phyloP scores from a whole-genome alignment of 2,888 invertebrate species.

The Plebejus anna region DNA sequence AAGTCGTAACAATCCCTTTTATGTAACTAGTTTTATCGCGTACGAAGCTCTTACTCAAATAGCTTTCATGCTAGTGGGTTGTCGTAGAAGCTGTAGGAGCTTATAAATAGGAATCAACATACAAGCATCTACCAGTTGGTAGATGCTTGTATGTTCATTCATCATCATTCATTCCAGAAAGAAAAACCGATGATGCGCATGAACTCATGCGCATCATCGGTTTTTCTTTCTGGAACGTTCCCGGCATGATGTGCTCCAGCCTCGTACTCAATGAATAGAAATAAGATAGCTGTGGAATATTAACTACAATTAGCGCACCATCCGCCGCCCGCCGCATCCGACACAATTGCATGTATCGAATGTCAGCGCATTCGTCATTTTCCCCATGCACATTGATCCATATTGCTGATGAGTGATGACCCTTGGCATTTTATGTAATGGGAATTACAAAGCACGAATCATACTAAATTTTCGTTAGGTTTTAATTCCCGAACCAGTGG shows the following conservation, averaged over 20 bases:
- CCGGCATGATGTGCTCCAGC: background rate
- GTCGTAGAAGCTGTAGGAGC: no score
- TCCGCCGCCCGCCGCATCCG: background rate
- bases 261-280: slow-evolving; percentile 19
- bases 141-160: no score
- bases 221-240: background rate
- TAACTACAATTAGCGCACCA: slow-evolving; percentile 15
- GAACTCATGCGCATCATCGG: background rate
- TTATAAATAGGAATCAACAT: no score
- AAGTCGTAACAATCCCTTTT: no score
- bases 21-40: no score
- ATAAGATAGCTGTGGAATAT: slow-evolving; percentile 25
- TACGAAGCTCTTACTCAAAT: no score
- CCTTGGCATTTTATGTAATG: background rate
- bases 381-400: background rate
- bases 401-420: background rate
- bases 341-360: slow-evolving; percentile 10
- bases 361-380: background rate
- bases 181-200: background rate
- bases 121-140: no score
- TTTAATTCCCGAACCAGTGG: no score
- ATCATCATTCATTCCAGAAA: no score
- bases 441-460: background rate
- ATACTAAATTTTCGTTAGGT: no score
- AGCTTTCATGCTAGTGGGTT: no score